A percentile compares a stretch with the other conserved stretches of the same genome.
phyloP scores from a whole-genome alignment of 2,888 invertebrate species.

The Anagyrus pseudococci region DNA sequence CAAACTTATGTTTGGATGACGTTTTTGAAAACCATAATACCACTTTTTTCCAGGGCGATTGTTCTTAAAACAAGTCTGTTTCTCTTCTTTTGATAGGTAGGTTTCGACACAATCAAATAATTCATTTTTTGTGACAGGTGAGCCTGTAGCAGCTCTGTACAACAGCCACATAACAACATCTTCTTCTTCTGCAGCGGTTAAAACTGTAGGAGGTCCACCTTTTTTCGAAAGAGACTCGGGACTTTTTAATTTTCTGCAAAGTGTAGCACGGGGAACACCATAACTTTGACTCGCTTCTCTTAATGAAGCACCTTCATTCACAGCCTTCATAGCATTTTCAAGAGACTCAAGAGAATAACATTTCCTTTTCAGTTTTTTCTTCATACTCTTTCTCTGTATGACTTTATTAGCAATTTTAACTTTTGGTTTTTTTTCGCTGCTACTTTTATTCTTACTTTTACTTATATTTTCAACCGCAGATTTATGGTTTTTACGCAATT shows the following conservation, averaged over 20 bases:
- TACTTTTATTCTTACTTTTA: too few relatives aligned
- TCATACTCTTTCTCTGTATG: too few relatives aligned
- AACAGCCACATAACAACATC: conserved; percentile 11
- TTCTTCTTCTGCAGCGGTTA: not conserved
- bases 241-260: not conserved
- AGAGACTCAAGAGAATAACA: too few relatives aligned
- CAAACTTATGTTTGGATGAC: conserved; percentile 4
- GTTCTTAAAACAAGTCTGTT: not conserved
- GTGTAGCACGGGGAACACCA: not conserved
- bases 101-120: conserved; percentile 15
- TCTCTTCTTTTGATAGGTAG: not conserved
- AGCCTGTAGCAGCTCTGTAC: conserved; percentile 3
- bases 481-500: too few relatives aligned
- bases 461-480: too few relatives aligned
- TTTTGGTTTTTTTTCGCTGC: too few relatives aligned
- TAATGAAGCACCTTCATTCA: too few relatives aligned
- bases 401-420: too few relatives aligned
- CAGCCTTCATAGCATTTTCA: too few relatives aligned
- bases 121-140: conserved; percentile 11
- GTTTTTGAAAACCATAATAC: not conserved
- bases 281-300: conserved; percentile 2
- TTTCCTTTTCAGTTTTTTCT: too few relatives aligned
- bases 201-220: conserved; percentile 5
- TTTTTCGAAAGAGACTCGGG: not conserved
- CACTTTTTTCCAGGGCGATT: conserved; percentile 7